Percentiles rank a stretch among this genome's conserved stretches.
Evolutionary conservation across 2,888 invertebrate species (phyloP).

Genomic region (Leptinotarsa tumamoca): DNA sequence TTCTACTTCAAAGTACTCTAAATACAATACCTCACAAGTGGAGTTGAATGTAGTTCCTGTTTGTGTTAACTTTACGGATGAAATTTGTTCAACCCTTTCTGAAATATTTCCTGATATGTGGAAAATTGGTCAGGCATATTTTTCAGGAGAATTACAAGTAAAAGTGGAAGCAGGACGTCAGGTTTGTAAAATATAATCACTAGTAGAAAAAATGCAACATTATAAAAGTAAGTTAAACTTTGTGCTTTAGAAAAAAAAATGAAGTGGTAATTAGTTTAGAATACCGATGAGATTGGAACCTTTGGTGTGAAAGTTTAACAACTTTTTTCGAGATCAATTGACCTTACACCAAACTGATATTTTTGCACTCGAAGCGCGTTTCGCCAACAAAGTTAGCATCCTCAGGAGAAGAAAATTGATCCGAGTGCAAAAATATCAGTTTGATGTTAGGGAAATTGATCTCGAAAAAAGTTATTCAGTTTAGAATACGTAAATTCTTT

Average conservation of each 20-base stretch:
- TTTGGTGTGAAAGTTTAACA: too few species aligned
- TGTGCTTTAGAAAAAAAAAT: not conserved
- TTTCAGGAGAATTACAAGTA: conserved; percentile 86
- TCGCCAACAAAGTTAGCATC: too few species aligned
- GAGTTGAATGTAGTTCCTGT: conserved; percentile 71
- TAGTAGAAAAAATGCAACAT: conserved; percentile 23
- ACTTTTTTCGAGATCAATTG: too few species aligned
- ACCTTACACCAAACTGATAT: too few species aligned
- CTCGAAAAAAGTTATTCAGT: too few species aligned
- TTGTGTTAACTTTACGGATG: conserved; percentile 80
- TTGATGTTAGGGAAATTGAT: too few species aligned
- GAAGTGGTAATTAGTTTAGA: too few species aligned
- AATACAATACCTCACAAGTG: conserved; percentile 55
- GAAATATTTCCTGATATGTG: conserved; percentile 91
- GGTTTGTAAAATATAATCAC: conserved; percentile 37
- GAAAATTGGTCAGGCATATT: conserved; percentile 95
- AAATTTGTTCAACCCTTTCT: conserved; percentile 80
- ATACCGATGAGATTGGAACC: too few species aligned
- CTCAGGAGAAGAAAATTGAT: too few species aligned
- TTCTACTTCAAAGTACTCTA: conserved; percentile 60
- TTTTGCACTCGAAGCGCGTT: too few species aligned
- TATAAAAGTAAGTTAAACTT: not conserved
- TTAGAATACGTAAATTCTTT: too few species aligned
- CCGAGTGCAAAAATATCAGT: too few species aligned
- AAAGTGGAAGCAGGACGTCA: conserved; percentile 78